Percentiles rank a stretch among this genome's conserved stretches.
These are phyloP conservation scores for Carterocephalus palaemon DNA, from an alignment of 2,888 invertebrate species.

Conservation along the genomic window DNA sequence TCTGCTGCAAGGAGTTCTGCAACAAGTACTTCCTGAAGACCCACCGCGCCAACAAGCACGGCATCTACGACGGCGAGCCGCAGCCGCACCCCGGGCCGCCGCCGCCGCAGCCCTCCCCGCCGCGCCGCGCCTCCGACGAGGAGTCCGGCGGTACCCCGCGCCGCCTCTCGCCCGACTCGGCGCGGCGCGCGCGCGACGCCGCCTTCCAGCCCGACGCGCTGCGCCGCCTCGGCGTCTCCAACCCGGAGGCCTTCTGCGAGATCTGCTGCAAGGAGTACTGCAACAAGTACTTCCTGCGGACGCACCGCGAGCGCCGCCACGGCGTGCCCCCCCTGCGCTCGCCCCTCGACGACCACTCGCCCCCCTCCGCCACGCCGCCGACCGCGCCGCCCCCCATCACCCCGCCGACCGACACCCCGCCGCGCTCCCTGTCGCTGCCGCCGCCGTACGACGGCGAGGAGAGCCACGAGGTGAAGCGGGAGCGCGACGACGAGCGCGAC, in stretches of 20 bases:
- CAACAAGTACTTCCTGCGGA: slow-evolving; percentile 94
- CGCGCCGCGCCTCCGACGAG: slow-evolving; percentile 65
- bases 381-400: slow-evolving; percentile 80
- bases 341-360: slow-evolving; percentile 72
- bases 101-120: slow-evolving; percentile 73
- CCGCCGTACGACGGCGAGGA: slow-evolving; percentile 78
- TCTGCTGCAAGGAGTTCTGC: slow-evolving; percentile 99
- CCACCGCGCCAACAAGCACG: slow-evolving; percentile 98
- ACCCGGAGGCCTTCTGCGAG: slow-evolving; percentile 95
- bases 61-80: slow-evolving; percentile 85
- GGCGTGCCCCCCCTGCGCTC: slow-evolving; percentile 81
- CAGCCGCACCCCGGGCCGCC: slow-evolving; percentile 61
- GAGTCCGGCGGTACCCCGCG: slow-evolving; percentile 76
- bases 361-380: slow-evolving; percentile 60
- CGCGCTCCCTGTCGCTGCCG: slow-evolving; percentile 84
- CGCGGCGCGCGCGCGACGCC: slow-evolving; percentile 83
- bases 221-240: slow-evolving; percentile 87
- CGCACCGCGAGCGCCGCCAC: slow-evolving; percentile 96
- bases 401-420: slow-evolving; percentile 81
- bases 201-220: slow-evolving; percentile 86
- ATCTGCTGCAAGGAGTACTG: slow-evolving; percentile 95
- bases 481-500: slow-evolving; percentile 76
- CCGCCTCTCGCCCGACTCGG: slow-evolving; percentile 79
- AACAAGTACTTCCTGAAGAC: slow-evolving; percentile 99
- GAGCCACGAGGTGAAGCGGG: slow-evolving; percentile 60